Evolutionary conservation across 2,888 invertebrate species (phyloP), one percentile per base, ranked within the genome.

Genomic region (Drosophila recens): DNA sequence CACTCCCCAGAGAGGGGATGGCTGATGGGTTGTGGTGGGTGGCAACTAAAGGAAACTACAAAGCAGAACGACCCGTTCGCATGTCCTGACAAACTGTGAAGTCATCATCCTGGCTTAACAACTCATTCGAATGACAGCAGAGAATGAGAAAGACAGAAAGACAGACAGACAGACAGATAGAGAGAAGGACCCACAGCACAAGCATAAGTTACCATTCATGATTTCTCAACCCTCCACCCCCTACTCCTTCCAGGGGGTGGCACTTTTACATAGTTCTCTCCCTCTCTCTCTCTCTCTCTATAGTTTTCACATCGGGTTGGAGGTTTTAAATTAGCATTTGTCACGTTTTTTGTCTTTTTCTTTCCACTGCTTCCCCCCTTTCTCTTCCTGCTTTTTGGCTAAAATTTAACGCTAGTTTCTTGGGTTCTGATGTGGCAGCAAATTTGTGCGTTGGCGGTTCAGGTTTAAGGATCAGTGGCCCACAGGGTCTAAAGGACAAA

Each of bases 241-340:
- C 13, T 9, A n/a, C 1, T n/a, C 20, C 20, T 30, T 36, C 23
- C 9, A 34, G 27, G 43, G 57, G 63, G 38, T 54, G 70, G 80
- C 56, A 65, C 67, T 45, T 53, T 23, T 52, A 66, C 43, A 66
- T 68, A 69, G 68, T 67, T 27, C 34, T 9, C 42, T 23, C 23
- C 23, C 34, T 9, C 42, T 23, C 34, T 9, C 42, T 23, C 30
- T 9, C 42, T 23, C 17, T 20, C 9, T 20, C 0, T 40, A 49
- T 74, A 70, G 78, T 82, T 79, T 63, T 9, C 8, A 36, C 13
- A 40, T 66, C 54, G 62, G 42, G 85, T 53, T 74, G 80, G 90
- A 88, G 90, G 90, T 73, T 88, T 90, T 82, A 90, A 90, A 90
- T 90, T 90, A 90, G 88, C 90, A 90, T 90, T 89, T 90, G 83